Percentiles rank a stretch among this genome's conserved stretches.
Conservation (phyloP, 2,797 vertebrate species). For the Brachyrhaphis roseni region DNA sequence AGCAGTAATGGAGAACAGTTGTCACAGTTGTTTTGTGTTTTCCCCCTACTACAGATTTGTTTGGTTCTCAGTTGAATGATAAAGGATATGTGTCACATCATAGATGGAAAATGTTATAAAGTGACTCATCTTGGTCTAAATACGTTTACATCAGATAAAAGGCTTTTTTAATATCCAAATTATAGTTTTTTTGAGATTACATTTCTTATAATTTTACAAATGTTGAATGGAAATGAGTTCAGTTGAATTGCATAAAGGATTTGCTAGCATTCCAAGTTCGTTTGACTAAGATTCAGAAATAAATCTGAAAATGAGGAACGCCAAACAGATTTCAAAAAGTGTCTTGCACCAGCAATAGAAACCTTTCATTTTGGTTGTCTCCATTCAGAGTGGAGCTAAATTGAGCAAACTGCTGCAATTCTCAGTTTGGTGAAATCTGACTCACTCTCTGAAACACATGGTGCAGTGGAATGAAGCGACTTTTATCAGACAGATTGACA, state of each 20-base stretch:
- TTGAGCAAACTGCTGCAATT: neutral
- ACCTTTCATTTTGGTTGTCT: constrained; percentile 2
- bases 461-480: constrained; percentile 9
- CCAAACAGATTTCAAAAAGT: neutral
- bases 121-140: neutral
- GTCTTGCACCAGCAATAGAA: neutral
- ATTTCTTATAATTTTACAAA: neutral
- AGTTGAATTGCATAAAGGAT: neutral
- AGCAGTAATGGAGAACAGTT: neutral
- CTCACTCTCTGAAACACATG: constrained; percentile 20
- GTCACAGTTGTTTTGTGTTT: constrained; percentile 2
- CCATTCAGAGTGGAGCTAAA: neutral
- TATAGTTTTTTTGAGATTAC: neutral
- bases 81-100: neutral
- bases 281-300: neutral
- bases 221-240: neutral
- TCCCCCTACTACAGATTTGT: neutral
- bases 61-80: neutral
- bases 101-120: neutral
- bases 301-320: neutral
- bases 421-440: constrained; percentile 18
- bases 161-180: neutral
- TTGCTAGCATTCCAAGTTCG: neutral
- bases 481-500: constrained; percentile 38
- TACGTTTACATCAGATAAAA: neutral